Conservation (phyloP, 2,797 vertebrate genomes). For the Erpetoichthys calabaricus region DNA sequence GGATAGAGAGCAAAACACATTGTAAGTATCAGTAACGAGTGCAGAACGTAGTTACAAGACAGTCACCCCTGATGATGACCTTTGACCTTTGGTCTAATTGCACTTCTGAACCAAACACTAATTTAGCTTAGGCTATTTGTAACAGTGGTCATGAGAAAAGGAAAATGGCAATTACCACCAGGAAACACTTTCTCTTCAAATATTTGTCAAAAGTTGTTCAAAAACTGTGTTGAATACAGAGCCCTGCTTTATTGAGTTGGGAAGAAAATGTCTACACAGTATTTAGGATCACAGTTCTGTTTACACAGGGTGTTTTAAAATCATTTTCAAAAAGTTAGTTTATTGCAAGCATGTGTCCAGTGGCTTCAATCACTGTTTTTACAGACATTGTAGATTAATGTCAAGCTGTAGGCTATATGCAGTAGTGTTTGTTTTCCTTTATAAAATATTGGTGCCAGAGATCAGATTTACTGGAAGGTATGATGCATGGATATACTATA, state of each 20-base stretch:
- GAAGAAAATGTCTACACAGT: slow-evolving; percentile 14
- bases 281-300: slow-evolving; percentile 24
- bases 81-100: no score
- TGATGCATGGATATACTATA: slow-evolving; percentile 6
- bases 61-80: no score
- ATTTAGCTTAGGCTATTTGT: no score
- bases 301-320: slow-evolving; percentile 14
- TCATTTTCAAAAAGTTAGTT: slow-evolving; percentile 20
- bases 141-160: slow-evolving; percentile 19
- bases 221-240: slow-evolving; percentile 19
- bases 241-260: slow-evolving; percentile 23
- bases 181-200: slow-evolving; percentile 18
- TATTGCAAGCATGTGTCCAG: slow-evolving; percentile 16
- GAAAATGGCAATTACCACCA: slow-evolving; percentile 25
- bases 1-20: no score
- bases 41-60: no score
- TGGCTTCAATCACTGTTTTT: slow-evolving; percentile 31
- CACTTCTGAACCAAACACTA: no score
- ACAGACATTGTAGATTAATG: slow-evolving; percentile 30
- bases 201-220: slow-evolving; percentile 11
- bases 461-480: no score
- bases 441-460: slow-evolving; percentile 14
- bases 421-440: slow-evolving; percentile 18
- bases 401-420: slow-evolving; percentile 20
- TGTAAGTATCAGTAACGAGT: no score